Conservation (phyloP, 2,113 vertebrate genomes). For the Oreotrochilus melanogaster region DNA sequence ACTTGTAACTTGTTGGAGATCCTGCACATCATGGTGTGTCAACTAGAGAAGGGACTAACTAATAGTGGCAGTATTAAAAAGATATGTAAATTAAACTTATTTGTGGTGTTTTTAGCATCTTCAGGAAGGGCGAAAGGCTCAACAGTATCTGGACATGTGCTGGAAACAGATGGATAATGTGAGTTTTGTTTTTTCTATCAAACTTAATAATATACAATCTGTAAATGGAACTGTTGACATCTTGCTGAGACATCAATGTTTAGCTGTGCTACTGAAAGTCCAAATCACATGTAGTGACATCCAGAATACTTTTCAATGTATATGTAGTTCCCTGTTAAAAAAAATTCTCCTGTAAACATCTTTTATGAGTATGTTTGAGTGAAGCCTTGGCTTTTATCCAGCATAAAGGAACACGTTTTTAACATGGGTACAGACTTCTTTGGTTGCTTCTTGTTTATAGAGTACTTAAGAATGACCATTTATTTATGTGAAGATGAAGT, state of each 20-base stretch:
- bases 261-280: not conserved
- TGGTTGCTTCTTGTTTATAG: not conserved
- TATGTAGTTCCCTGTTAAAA: not conserved
- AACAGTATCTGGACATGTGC: constrained; percentile 96
- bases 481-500: not conserved
- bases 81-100: not conserved
- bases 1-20: not conserved
- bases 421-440: not conserved
- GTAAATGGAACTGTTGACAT: not conserved
- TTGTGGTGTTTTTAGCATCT: constrained; percentile 86
- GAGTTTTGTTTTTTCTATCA: constrained; percentile 72
- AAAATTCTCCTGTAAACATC: not conserved
- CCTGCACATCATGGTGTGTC: not conserved
- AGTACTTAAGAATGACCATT: not conserved
- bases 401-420: not conserved
- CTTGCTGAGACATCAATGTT: not conserved
- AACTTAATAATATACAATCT: not conserved
- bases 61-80: not conserved
- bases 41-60: not conserved
- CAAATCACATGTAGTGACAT: not conserved
- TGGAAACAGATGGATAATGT: constrained; percentile 99
- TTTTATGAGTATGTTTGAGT: not conserved
- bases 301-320: not conserved
- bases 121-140: constrained; percentile 96
- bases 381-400: not conserved